Conservation (phyloP, 1,140 invertebrate species). For the Heliothis virescens region DNA sequence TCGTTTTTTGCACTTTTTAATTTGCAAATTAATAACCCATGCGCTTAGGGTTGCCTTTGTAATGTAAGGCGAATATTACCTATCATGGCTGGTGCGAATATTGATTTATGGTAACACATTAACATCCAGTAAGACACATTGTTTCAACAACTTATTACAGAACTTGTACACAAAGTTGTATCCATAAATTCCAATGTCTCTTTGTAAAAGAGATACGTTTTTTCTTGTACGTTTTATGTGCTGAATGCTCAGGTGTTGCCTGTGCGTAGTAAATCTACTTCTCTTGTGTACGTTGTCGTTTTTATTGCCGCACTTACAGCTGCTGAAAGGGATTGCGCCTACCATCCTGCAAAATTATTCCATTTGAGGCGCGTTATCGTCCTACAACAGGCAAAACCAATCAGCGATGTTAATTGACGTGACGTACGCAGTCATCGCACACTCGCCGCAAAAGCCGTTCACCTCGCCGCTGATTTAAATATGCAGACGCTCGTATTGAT, state of each 20-base stretch:
- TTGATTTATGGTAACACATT: constrained; percentile 2
- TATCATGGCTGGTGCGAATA: too few species aligned
- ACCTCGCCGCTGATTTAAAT: constrained; percentile 79
- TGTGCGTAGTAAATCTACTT: constrained; percentile 5
- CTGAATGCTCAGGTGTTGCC: constrained; percentile 17
- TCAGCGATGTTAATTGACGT: constrained; percentile 18
- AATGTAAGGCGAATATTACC: too few species aligned
- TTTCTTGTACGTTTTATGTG: constrained; percentile 23
- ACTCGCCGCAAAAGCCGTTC: constrained; percentile 60
- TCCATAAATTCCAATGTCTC: constrained; percentile 30
- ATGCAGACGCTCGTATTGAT: constrained; percentile 82
- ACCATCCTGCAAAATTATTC: neutral
- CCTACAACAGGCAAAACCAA: constrained; percentile 9
- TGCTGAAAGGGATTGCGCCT: neutral
- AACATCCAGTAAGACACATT: constrained; percentile 26
- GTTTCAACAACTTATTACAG: neutral
- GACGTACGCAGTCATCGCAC: constrained; percentile 44
- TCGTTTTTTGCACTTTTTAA: too few species aligned
- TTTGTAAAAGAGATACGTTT: constrained; percentile 23
- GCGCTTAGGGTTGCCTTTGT: too few species aligned
- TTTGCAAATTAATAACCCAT: too few species aligned
- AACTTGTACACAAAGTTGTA: constrained; percentile 17
- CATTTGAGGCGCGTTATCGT: constrained; percentile 3
- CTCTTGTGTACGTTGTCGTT: constrained; percentile 4
- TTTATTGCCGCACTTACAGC: neutral